These are phyloP conservation scores for Zaprionus ghesquierei DNA, from an alignment of 1,140 invertebrate genomes.

Conservation along the genomic window DNA sequence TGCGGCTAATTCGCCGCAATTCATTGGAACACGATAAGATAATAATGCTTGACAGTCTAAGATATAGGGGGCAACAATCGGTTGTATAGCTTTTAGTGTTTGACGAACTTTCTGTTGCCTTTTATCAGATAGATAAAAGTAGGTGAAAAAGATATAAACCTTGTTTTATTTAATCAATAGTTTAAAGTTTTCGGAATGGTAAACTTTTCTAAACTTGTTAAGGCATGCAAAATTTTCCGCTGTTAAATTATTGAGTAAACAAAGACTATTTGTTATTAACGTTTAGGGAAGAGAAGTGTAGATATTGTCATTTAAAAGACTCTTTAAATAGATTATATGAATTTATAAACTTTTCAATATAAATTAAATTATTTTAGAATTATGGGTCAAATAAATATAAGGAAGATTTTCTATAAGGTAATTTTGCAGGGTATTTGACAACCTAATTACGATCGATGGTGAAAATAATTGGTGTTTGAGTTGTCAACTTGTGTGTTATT, in stretches of 20 bases:
- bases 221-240: slow-evolving; percentile 5
- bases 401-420: too few species aligned
- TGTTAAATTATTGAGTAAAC: slow-evolving; percentile 4
- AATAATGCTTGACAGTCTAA: not conserved
- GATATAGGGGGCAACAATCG: slow-evolving; percentile 2
- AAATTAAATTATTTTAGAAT: too few species aligned
- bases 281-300: not conserved
- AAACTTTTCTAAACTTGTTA: too few species aligned
- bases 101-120: not conserved
- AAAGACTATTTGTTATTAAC: too few species aligned
- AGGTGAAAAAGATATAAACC: too few species aligned
- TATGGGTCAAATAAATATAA: too few species aligned
- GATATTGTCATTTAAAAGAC: too few species aligned
- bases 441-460: too few species aligned
- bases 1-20: slow-evolving; percentile 26
- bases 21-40: slow-evolving; percentile 40
- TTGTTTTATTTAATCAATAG: not conserved
- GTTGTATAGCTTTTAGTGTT: not conserved
- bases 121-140: not conserved
- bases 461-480: too few species aligned
- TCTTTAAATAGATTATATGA: too few species aligned
- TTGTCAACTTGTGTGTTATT: not conserved
- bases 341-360: too few species aligned
- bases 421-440: too few species aligned
- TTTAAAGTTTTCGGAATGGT: not conserved